Conservation (phyloP, 2,113 vertebrate species). For the Melanocharis versteri region DNA sequence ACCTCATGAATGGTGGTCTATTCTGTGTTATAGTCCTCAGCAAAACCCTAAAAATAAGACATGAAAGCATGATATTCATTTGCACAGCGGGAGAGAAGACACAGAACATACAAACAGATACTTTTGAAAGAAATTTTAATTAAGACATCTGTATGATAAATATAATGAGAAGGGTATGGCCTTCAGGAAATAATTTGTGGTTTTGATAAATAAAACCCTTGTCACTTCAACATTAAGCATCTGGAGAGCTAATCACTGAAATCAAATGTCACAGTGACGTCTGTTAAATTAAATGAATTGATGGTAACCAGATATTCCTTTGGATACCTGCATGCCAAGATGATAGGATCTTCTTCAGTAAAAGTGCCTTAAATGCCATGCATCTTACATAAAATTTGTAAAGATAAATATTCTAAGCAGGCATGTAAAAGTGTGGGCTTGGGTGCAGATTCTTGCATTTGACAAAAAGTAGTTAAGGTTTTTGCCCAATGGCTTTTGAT, state of each 20-base stretch:
- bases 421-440: not conserved
- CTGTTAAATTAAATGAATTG: not conserved
- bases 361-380: not conserved
- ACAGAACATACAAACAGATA: not conserved
- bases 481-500: not conserved
- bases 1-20: constrained; percentile 21
- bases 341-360: not conserved
- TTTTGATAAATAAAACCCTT: not conserved
- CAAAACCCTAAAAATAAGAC: constrained; percentile 25
- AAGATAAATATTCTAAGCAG: not conserved
- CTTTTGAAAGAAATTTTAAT: constrained; percentile 64
- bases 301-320: not conserved
- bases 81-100: not conserved
- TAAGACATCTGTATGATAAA: constrained; percentile 20
- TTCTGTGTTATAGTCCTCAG: constrained; percentile 6
- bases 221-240: not conserved
- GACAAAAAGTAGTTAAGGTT: not conserved
- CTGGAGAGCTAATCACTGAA: not conserved
- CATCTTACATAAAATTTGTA: not conserved
- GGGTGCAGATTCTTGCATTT: not conserved
- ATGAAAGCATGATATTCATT: constrained; percentile 21
- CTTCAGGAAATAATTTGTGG: not conserved
- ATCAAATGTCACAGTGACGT: not conserved
- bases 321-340: not conserved
- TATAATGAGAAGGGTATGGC: not conserved